Percentiles rank a stretch among this genome's conserved stretches.
phyloP scores from a whole-genome alignment of 2,113 vertebrate species.

The Pseudorectes ferrugineus region DNA sequence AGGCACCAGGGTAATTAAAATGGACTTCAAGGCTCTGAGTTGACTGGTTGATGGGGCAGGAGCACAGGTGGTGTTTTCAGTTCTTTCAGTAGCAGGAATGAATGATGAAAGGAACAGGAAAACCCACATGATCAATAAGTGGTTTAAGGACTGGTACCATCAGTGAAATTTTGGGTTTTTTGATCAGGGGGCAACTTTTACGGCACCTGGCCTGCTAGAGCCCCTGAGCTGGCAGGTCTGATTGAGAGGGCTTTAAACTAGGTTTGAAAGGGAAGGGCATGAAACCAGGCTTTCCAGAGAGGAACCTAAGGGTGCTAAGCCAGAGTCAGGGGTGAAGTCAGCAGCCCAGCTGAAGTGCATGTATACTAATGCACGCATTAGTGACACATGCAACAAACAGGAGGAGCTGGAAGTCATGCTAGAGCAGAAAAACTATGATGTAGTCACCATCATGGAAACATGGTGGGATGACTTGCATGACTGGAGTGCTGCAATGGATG shows the following conservation, averaged over 20 bases:
- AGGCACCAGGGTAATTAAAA: no score
- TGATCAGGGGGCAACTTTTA: not conserved
- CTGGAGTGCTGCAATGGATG: no score
- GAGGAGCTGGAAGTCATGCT: not conserved
- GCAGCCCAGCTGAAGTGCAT: no score
- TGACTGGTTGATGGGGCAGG: no score
- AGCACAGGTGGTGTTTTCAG: no score
- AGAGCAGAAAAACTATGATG: not conserved
- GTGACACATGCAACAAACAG: not conserved
- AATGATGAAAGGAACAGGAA: no score
- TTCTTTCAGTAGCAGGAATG: no score
- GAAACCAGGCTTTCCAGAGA: not conserved
- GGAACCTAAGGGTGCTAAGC: not conserved
- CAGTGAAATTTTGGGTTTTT: not conserved
- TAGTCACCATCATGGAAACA: not conserved
- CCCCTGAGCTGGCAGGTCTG: not conserved
- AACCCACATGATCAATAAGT: no score
- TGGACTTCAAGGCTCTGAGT: no score
- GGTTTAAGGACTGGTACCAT: not conserved
- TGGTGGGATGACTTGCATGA: no score
- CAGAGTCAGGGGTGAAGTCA: not conserved
- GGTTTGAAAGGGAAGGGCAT: not conserved
- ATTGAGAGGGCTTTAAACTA: not conserved
- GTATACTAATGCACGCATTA: not conserved
- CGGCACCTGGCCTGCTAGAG: not conserved